These are phyloP conservation scores for Labeo rohita DNA, from an alignment of 2,113 vertebrate genomes.

Conservation along the genomic window DNA sequence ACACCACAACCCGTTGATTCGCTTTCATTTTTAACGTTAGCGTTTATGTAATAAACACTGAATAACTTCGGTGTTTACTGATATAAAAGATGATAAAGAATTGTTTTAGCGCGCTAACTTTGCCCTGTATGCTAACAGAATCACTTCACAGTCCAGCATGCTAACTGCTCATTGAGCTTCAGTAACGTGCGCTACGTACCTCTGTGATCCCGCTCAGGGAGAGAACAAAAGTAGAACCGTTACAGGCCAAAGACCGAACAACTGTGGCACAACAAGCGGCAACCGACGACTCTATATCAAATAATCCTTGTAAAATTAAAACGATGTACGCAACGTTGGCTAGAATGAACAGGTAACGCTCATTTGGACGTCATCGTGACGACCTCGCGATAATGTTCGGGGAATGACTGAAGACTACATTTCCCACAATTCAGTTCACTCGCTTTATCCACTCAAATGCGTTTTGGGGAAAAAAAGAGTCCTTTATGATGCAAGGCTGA, in stretches of 20 bases:
- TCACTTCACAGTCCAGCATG: not conserved
- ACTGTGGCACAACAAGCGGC: not conserved
- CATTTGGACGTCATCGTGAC: constrained; percentile 32
- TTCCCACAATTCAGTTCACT: constrained; percentile 27
- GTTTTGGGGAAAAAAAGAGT: not conserved
- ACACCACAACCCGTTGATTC: not conserved
- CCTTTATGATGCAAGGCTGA: not conserved
- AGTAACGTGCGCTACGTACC: constrained; percentile 44
- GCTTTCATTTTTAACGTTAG: not conserved
- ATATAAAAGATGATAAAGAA: not conserved
- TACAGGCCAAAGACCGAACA: not conserved
- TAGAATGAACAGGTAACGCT: constrained; percentile 43
- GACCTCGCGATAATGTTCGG: constrained; percentile 15
- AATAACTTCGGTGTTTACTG: not conserved
- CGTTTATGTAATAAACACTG: not conserved
- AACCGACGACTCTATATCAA: not conserved
- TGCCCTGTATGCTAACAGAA: not conserved
- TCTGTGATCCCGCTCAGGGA: constrained; percentile 55
- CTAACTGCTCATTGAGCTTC: constrained; percentile 15
- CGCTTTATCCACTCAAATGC: not conserved
- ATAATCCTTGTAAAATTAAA: constrained; percentile 16
- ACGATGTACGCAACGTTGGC: constrained; percentile 47
- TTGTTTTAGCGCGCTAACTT: not conserved
- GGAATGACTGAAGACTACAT: constrained; percentile 32
- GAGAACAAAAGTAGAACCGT: constrained; percentile 29